Evolutionary conservation across 2,888 invertebrate species (phyloP), one percentile per base, ranked within the genome.

Genomic region (Amiota communis): DNA sequence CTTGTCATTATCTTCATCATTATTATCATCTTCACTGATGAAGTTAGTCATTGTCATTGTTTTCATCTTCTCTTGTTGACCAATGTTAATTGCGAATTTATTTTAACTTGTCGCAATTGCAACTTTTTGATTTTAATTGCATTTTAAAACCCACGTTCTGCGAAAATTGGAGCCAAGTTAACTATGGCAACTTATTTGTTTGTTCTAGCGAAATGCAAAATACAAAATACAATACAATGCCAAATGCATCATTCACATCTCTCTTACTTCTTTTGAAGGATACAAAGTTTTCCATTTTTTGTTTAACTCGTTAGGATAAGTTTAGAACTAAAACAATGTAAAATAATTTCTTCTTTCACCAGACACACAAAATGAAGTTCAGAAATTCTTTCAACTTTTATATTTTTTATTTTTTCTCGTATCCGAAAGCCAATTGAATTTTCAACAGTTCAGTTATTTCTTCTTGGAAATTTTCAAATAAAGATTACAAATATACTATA

Each of bases 91-190:
- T 65, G 47, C 23, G 36, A 68, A 68, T 68, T 68, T 51, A 53
- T 68, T 68, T 51, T 8, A 68, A 68, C 51, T 67, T 67, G n/a
- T 51, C 67, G 20, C 67, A 67, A 49, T 23, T 67, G 67, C 49
- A 67, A 20, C 67, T 68, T 68, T 63, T 46, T 63, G 67, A 12
- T 68, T 51, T 68, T 68, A 68, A 68, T 68, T 68, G 51, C 53
- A 68, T 68, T 68, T n/a, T 63, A 46, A n/a, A 36, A 63, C 63
- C 8, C 46, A n/a, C 0, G 36, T 36, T 36, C 36, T 36, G 36
- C 36, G 36, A 36, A 36, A 36, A 36, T 4, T 36, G 36, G 36
- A 36, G 36, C 36, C 36, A 36, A 36, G 36, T 36, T 36, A 6
- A 6, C 36, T 6, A 36, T 36, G 3, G 6, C 2, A 36, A 36